These are phyloP conservation scores for Aplochiton taeniatus DNA, from an alignment of 2,797 vertebrate genomes.

Conservation along the genomic window DNA sequence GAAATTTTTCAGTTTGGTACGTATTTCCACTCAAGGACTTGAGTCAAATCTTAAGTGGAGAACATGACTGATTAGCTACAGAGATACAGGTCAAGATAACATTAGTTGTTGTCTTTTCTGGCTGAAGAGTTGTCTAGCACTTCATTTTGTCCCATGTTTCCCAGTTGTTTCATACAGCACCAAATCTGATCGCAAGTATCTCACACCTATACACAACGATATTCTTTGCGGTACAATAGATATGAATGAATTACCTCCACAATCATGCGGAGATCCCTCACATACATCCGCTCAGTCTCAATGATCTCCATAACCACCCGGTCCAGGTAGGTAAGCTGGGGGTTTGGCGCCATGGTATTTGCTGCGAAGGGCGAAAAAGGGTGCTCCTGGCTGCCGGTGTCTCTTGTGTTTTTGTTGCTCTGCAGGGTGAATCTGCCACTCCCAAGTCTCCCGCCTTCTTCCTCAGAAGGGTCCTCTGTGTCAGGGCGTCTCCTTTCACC, in stretches of 20 bases:
- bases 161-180: too few species aligned
- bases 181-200: too few species aligned
- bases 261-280: conserved; percentile 90
- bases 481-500: conserved; percentile 10
- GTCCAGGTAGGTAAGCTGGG: conserved; percentile 89
- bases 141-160: too few species aligned
- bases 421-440: conserved; percentile 18
- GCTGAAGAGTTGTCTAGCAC: too few species aligned
- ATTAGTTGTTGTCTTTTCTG: too few species aligned
- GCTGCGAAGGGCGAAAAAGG: conserved; percentile 70
- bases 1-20: too few species aligned
- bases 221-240: too few species aligned
- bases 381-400: conserved; percentile 24
- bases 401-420: conserved; percentile 70
- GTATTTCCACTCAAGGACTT: too few species aligned
- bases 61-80: too few species aligned
- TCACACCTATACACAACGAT: too few species aligned
- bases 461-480: conserved; percentile 1
- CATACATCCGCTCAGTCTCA: conserved; percentile 94
- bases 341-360: conserved; percentile 70
- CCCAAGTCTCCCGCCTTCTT: conserved; percentile 10
- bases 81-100: too few species aligned
- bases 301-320: conserved; percentile 95
- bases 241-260: conserved; percentile 83
- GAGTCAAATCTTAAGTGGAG: too few species aligned